Evolutionary conservation across 2,113 vertebrate genomes (phyloP).

Genomic region (Aptenodytes forsteri): DNA sequence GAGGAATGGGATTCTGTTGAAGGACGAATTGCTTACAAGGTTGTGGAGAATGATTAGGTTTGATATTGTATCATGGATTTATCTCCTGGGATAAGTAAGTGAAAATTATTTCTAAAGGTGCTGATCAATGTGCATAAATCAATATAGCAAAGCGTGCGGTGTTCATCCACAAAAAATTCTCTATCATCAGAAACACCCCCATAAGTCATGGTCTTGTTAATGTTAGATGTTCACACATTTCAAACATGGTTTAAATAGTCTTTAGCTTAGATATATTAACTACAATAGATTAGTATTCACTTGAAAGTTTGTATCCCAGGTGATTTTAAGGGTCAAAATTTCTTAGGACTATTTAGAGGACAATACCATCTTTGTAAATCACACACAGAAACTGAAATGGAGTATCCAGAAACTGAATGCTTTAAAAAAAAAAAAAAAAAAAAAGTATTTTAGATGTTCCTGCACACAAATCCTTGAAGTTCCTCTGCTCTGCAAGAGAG

Average conservation of each 20-base stretch:
- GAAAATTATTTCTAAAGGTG: conserved; percentile 27
- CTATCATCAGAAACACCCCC: background rate
- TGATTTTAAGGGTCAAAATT: background rate
- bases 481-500: background rate
- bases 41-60: background rate
- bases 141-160: background rate
- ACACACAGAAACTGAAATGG: background rate
- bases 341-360: background rate
- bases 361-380: background rate
- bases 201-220: background rate
- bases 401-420: rapidly evolving
- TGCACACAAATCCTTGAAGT: background rate
- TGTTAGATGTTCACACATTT: background rate
- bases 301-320: background rate
- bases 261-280: background rate
- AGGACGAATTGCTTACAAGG: background rate
- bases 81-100: background rate
- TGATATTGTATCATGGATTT: conserved; percentile 7
- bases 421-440: background rate
- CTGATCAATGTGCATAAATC: conserved; percentile 4
- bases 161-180: background rate
- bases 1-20: background rate
- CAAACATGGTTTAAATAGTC: background rate
- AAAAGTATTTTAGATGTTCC: background rate
- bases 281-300: background rate